Conservation (phyloP, 2,797 vertebrate species). For the Selene dorsalis region DNA sequence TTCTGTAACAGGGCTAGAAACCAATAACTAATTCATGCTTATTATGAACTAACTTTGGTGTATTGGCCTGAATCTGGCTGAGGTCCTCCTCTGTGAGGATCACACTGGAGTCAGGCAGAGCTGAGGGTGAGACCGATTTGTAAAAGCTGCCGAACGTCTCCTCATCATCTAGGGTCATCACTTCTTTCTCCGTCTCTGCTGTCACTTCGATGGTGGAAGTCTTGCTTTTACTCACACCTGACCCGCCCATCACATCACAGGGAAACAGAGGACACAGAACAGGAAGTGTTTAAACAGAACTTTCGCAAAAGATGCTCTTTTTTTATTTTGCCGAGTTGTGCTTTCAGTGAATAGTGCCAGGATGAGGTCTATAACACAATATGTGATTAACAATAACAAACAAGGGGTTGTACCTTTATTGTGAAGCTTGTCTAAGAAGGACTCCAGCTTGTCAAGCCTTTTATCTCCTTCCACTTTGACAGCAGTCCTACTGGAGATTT, state of each 20-base stretch:
- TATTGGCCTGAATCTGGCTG: slow-evolving; percentile 74
- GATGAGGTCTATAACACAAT: background rate
- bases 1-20: background rate
- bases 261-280: slow-evolving; percentile 28
- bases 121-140: slow-evolving; percentile 70
- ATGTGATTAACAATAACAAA: background rate
- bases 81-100: slow-evolving; percentile 82
- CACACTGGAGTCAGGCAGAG: slow-evolving; percentile 60
- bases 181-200: slow-evolving; percentile 85
- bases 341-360: background rate
- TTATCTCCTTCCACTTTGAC: slow-evolving; percentile 86
- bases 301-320: background rate
- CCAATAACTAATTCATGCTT: background rate
- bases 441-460: slow-evolving; percentile 87
- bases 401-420: slow-evolving; percentile 80
- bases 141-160: slow-evolving; percentile 86
- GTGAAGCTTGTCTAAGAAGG: slow-evolving; percentile 87
- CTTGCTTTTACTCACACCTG: slow-evolving; percentile 75
- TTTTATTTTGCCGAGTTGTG: background rate
- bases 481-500: slow-evolving; percentile 82
- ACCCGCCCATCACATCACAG: background rate
- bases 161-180: slow-evolving; percentile 86
- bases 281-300: slow-evolving; percentile 15
- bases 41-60: slow-evolving; percentile 79
- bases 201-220: slow-evolving; percentile 85